Percentiles rank a stretch among this genome's conserved stretches.
Evolutionary conservation across 2,888 invertebrate genomes (phyloP).

Genomic region (Cremastobaeus sp.): DNA sequence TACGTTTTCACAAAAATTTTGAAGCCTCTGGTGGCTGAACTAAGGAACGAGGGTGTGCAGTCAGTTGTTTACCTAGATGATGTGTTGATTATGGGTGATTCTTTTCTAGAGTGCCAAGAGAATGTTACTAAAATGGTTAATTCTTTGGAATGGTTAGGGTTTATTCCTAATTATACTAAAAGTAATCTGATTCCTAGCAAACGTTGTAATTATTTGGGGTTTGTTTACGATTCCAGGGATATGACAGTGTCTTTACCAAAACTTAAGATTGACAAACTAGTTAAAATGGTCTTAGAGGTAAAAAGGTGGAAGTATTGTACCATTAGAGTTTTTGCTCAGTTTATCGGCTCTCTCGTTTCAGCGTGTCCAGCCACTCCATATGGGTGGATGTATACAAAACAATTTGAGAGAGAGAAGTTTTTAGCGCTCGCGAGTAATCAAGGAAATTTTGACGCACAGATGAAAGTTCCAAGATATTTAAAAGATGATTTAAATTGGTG

Average conservation of each 20-base stretch:
- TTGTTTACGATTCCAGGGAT: conserved; percentile 31
- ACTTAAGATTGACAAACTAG: background rate
- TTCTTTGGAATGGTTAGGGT: conserved; percentile 42
- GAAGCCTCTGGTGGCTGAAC: conserved; percentile 46
- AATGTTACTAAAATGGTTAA: conserved; percentile 29
- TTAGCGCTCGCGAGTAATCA: background rate
- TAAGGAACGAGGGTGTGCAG: conserved; percentile 15
- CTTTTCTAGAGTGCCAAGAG: conserved; percentile 15
- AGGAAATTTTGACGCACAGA: background rate
- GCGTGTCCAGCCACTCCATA: background rate
- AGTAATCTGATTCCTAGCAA: conserved; percentile 29
- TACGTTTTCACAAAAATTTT: conserved; percentile 55
- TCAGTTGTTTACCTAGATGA: conserved; percentile 52
- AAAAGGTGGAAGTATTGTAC: background rate
- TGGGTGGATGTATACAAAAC: background rate
- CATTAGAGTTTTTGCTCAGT: background rate
- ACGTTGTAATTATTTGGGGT: conserved; percentile 31
- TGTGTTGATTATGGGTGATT: conserved; percentile 47
- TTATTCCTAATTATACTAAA: conserved; percentile 58
- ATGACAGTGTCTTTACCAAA: conserved; percentile 35
- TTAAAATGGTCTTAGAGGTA: too few species aligned
- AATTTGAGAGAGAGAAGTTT: background rate
- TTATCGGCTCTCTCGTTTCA: background rate
- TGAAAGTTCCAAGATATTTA: conserved; percentile 2
- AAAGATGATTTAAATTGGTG: conserved; percentile 18